Conservation (phyloP, 2,113 vertebrate species). For the Vicugna pacos region DNA sequence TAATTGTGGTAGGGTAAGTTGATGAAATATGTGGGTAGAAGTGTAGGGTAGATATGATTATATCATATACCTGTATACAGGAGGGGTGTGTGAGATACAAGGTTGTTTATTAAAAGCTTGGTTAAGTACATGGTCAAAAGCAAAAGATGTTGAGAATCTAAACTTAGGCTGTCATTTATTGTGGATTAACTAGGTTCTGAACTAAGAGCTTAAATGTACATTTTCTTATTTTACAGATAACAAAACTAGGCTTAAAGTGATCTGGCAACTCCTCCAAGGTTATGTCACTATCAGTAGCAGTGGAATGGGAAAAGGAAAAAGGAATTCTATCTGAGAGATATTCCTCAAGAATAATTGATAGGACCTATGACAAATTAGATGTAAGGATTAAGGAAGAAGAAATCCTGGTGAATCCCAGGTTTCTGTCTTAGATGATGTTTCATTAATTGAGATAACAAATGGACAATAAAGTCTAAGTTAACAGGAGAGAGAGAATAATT, state of each 20-base stretch:
- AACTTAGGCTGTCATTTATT: background rate
- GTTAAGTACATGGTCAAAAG: background rate
- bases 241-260: slow-evolving; percentile 3
- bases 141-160: slow-evolving; percentile 8
- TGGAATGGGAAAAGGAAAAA: background rate
- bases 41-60: background rate
- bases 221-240: slow-evolving; percentile 32
- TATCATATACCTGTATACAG: background rate
- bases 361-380: slow-evolving; percentile 27
- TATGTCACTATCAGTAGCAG: background rate
- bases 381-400: slow-evolving; percentile 50
- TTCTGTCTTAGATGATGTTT: background rate
- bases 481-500: slow-evolving; percentile 12
- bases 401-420: slow-evolving; percentile 6
- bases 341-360: slow-evolving; percentile 19
- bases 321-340: background rate
- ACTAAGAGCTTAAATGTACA: background rate
- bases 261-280: background rate
- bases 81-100: background rate
- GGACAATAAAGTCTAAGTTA: slow-evolving; percentile 29
- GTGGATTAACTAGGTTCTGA: slow-evolving; percentile 5
- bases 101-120: background rate
- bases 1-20: background rate
- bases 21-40: background rate
- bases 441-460: slow-evolving; percentile 25